phyloP scores from a whole-genome alignment of 2,888 invertebrate species.

The Axea sp. region DNA sequence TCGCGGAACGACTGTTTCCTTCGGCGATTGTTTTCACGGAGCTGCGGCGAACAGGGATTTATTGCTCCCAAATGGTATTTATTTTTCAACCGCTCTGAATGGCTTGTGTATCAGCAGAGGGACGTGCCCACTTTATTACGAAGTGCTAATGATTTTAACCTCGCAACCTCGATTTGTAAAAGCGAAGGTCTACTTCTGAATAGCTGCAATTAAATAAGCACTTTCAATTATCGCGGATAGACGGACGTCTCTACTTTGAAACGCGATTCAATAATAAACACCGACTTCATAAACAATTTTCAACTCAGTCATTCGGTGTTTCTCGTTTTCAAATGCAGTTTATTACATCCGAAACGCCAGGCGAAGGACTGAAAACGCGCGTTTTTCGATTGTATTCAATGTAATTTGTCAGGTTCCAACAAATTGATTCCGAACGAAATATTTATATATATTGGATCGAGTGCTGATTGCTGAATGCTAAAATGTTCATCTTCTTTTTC shows the following conservation, averaged over 20 bases:
- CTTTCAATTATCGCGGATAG: conserved; percentile 29
- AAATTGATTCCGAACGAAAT: too few relatives aligned
- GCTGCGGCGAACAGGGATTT: conserved; percentile 11
- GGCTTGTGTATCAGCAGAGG: conserved; percentile 29
- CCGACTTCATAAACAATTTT: too few relatives aligned
- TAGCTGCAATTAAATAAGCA: conserved; percentile 16
- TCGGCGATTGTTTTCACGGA: conserved; percentile 28
- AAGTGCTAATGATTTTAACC: conserved; percentile 46
- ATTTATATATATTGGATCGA: too few relatives aligned
- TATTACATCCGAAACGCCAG: too few relatives aligned
- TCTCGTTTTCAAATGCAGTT: too few relatives aligned
- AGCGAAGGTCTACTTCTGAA: conserved; percentile 25
- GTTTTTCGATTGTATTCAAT: too few relatives aligned
- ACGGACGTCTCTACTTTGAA: conserved; percentile 14
- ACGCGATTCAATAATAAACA: too few relatives aligned
- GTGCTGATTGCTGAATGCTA: too few relatives aligned
- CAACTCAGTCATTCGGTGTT: too few relatives aligned
- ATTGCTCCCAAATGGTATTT: conserved; percentile 22
- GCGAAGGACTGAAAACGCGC: too few relatives aligned
- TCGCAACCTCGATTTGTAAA: conserved; percentile 39
- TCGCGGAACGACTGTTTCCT: conserved; percentile 28
- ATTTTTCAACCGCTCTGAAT: conserved; percentile 30
- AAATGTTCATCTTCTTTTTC: too few relatives aligned
- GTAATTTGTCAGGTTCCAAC: too few relatives aligned
- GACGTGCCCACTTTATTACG: conserved; percentile 41